Percentiles rank a stretch among this genome's conserved stretches.
Conservation (phyloP, 1,140 invertebrate genomes). For the Drosophila busckii region DNA sequence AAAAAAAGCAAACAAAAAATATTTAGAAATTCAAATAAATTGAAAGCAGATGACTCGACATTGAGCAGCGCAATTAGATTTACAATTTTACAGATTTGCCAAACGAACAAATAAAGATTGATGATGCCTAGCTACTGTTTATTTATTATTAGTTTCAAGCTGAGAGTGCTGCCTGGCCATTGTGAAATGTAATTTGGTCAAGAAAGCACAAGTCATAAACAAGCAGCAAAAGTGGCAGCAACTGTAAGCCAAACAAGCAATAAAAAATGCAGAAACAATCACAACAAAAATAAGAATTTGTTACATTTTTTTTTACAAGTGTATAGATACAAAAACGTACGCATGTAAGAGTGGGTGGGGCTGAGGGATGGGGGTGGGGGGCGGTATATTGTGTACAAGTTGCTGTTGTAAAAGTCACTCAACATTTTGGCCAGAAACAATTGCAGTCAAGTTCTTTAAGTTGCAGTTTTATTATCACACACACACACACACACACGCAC, state of each 20-base stretch:
- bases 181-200: conserved; percentile 62
- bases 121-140: conserved; percentile 37
- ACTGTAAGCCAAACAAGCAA: conserved; percentile 22
- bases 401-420: conserved; percentile 67
- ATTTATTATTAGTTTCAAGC: conserved; percentile 63
- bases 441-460: conserved; percentile 75
- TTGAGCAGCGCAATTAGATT: conserved; percentile 54
- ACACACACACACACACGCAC: conserved; percentile 21
- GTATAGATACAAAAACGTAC: conserved; percentile 23
- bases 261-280: conserved; percentile 67
- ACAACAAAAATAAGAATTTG: conserved; percentile 16
- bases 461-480: conserved; percentile 71
- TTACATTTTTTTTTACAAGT: too few relatives aligned
- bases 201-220: conserved; percentile 64
- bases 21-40: conserved; percentile 50
- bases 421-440: conserved; percentile 67
- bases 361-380: not conserved
- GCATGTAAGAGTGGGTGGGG: conserved; percentile 11
- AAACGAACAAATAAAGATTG: conserved; percentile 61
- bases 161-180: conserved; percentile 3
- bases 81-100: conserved; percentile 40
- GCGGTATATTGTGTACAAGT: not conserved
- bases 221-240: conserved; percentile 3
- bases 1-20: conserved; percentile 21
- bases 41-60: conserved; percentile 52